Percentiles rank a stretch among this genome's conserved stretches.
Conservation (phyloP, 2,113 vertebrate genomes). For the Saguinus midas region DNA sequence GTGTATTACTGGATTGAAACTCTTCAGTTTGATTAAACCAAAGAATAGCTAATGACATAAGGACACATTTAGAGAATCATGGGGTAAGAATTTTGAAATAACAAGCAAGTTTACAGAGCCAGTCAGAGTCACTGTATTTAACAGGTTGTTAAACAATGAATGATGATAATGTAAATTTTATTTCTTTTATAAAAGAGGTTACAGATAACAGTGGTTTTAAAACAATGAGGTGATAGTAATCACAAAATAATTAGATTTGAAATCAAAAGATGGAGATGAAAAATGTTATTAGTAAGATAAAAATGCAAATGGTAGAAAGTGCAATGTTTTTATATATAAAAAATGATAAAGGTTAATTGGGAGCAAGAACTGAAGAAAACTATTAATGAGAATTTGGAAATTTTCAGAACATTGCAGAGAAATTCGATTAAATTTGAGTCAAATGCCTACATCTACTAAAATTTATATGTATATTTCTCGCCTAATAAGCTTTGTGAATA, state of each 20-base stretch:
- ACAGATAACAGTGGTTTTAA: conserved; percentile 79
- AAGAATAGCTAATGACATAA: neutral
- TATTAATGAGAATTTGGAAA: conserved; percentile 66
- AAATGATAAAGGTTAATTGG: conserved; percentile 83
- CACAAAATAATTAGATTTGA: conserved; percentile 80
- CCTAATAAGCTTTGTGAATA: neutral
- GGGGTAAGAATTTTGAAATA: conserved; percentile 14
- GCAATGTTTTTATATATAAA: conserved; percentile 68
- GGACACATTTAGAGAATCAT: neutral
- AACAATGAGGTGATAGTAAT: conserved; percentile 63
- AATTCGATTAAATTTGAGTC: neutral
- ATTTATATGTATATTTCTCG: neutral
- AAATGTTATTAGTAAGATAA: conserved; percentile 78
- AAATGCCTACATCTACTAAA: neutral
- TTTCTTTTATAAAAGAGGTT: conserved; percentile 72
- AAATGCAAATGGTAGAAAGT: conserved; percentile 71
- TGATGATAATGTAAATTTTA: conserved; percentile 67
- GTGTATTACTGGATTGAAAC: neutral
- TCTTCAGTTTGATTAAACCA: neutral
- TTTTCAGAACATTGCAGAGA: conserved; percentile 48
- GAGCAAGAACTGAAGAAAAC: conserved; percentile 77
- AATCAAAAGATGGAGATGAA: conserved; percentile 81
- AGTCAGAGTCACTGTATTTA: neutral
- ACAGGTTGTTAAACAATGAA: conserved; percentile 52
- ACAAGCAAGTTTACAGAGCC: neutral